A percentile compares a stretch with the other conserved stretches of the same genome.
These are phyloP conservation scores for Pelecanus crispus DNA, from an alignment of 2,113 vertebrate genomes.

Conservation along the genomic window DNA sequence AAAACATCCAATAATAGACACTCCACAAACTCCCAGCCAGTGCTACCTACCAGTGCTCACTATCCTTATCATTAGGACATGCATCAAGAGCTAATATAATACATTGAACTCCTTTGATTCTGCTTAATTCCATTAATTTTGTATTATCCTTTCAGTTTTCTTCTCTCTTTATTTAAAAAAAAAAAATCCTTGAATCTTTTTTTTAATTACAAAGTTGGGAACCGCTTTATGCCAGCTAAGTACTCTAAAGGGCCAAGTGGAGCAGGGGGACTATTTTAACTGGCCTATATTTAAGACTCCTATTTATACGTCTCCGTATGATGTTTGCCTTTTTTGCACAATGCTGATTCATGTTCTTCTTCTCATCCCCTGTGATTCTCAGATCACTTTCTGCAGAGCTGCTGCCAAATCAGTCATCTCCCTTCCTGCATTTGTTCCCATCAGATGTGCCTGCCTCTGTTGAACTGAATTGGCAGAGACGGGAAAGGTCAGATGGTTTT, in stretches of 20 bases:
- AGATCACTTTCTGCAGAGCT: not conserved
- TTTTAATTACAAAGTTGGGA: not conserved
- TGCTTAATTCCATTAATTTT: not conserved
- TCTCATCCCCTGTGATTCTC: not conserved
- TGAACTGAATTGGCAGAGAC: not conserved
- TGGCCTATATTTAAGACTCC: slow-evolving; percentile 24
- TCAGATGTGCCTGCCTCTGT: not conserved
- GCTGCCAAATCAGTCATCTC: not conserved
- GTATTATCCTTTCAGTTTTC: not conserved
- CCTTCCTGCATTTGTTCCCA: not conserved
- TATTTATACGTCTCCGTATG: not conserved
- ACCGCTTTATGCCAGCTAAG: not conserved
- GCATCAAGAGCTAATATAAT: not conserved
- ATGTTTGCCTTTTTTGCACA: slow-evolving; percentile 13
- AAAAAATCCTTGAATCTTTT: not conserved
- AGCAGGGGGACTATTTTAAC: not conserved
- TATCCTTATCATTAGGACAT: not conserved
- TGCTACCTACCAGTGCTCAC: not conserved
- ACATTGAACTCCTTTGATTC: not conserved
- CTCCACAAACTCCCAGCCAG: not conserved
- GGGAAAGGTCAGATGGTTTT: not conserved
- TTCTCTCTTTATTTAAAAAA: not conserved
- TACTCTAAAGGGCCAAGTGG: not conserved
- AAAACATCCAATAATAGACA: not conserved
- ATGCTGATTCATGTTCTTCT: slow-evolving; percentile 25